Conservation (phyloP, 2,888 invertebrate species). For the Heterodera filipjevi region DNA sequence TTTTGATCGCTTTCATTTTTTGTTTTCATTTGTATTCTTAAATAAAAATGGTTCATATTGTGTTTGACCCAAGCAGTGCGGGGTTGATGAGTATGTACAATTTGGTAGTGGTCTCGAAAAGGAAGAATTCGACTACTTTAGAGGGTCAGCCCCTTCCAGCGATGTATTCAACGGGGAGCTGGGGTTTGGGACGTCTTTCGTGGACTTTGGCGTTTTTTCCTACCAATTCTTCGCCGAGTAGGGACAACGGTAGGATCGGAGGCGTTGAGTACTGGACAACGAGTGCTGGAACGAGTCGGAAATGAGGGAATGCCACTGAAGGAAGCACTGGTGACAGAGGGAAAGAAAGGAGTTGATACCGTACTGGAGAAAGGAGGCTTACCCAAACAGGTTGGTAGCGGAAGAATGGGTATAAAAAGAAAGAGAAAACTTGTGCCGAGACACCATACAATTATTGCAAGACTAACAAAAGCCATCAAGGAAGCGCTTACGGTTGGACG, state of each 20-base stretch:
- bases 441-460: conserved; percentile 1
- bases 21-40: neutral
- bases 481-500: conserved; percentile 24
- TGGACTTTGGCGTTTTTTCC: conserved; percentile 15
- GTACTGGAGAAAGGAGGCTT: conserved; percentile 6
- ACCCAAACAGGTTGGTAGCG: conserved; percentile 17
- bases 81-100: neutral
- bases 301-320: conserved; percentile 12
- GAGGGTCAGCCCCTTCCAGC: neutral
- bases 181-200: conserved; percentile 17
- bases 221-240: neutral
- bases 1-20: neutral
- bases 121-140: conserved; percentile 5
- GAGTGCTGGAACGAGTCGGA: conserved; percentile 12
- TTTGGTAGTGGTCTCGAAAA: neutral
- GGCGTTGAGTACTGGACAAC: conserved; percentile 18
- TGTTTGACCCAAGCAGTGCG: conserved; percentile 26
- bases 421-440: neutral
- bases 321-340: conserved; percentile 6
- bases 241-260: conserved; percentile 7
- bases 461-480: neutral
- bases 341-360: conserved; percentile 18
- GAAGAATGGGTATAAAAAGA: conserved; percentile 11
- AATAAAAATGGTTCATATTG: conserved; percentile 26
- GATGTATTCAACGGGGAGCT: neutral